Evolutionary conservation across 2,888 invertebrate genomes (phyloP).

Genomic region (Ommatoiulus sabulosus): DNA sequence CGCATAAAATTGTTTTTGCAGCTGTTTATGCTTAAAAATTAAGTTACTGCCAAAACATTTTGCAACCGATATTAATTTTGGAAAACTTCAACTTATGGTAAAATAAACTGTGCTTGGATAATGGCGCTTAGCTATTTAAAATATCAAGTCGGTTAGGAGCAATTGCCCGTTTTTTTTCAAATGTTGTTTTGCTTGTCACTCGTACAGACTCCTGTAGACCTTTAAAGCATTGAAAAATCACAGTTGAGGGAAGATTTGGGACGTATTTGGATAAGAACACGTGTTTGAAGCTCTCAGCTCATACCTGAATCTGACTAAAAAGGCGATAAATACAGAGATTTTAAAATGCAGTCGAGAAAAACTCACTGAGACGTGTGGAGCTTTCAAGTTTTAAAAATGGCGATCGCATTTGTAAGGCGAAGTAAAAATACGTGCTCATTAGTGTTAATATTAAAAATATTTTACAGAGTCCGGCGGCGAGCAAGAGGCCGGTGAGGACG

Average conservation of each 20-base stretch:
- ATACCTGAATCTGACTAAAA: background rate
- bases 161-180: background rate
- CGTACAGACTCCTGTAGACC: background rate
- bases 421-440: slow-evolving; percentile 6
- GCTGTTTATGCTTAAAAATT: no score
- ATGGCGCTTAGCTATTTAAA: no score
- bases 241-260: slow-evolving; percentile 6
- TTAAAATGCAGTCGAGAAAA: background rate
- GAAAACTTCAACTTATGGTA: no score
- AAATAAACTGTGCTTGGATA: no score
- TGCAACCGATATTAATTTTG: no score
- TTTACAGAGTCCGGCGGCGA: background rate
- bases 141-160: no score
- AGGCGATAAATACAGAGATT: background rate
- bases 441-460: slow-evolving; percentile 15
- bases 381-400: background rate
- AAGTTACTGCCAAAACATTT: no score
- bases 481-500: background rate
- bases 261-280: background rate
- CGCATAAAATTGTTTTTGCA: no score
- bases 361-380: background rate
- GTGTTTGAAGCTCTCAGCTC: background rate
- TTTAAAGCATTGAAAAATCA: background rate
- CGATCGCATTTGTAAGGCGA: slow-evolving; percentile 1
- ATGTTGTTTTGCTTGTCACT: background rate